Evolutionary conservation across 2,888 invertebrate species (phyloP).

Genomic region (Acronicta aceris): DNA sequence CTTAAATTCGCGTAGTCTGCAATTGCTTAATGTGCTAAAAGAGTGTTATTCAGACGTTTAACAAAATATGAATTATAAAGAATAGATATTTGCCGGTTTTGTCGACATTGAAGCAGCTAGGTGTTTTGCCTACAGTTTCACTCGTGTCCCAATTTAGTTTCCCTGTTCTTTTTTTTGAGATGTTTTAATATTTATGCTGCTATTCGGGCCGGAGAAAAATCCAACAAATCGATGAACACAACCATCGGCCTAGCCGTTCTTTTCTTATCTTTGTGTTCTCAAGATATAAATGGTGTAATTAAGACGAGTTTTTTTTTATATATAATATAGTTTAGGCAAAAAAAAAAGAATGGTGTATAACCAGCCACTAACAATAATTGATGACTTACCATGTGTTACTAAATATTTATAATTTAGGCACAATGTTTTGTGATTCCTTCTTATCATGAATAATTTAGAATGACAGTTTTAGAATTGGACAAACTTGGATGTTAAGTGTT

Average conservation of each 20-base stretch:
- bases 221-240: too few species aligned
- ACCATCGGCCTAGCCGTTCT: too few species aligned
- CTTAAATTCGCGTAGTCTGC: neutral
- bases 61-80: too few species aligned
- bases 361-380: neutral
- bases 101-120: neutral
- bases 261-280: too few species aligned
- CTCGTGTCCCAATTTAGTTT: too few species aligned
- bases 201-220: too few species aligned
- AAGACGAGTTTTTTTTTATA: too few species aligned
- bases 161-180: too few species aligned
- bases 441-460: constrained; percentile 1
- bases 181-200: too few species aligned
- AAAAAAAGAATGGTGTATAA: neutral
- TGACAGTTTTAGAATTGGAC: constrained; percentile 2
- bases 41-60: neutral
- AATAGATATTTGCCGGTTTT: neutral
- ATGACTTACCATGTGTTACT: neutral
- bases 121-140: too few species aligned
- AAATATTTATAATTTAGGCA: constrained; percentile 8
- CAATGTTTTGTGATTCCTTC: neutral
- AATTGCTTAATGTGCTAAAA: neutral
- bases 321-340: too few species aligned
- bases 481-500: neutral
- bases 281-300: too few species aligned